Evolutionary conservation across 2,797 vertebrate genomes (phyloP), one percentile per base, ranked within the genome.

Genomic region (Acrocephalus scirpaceus): DNA sequence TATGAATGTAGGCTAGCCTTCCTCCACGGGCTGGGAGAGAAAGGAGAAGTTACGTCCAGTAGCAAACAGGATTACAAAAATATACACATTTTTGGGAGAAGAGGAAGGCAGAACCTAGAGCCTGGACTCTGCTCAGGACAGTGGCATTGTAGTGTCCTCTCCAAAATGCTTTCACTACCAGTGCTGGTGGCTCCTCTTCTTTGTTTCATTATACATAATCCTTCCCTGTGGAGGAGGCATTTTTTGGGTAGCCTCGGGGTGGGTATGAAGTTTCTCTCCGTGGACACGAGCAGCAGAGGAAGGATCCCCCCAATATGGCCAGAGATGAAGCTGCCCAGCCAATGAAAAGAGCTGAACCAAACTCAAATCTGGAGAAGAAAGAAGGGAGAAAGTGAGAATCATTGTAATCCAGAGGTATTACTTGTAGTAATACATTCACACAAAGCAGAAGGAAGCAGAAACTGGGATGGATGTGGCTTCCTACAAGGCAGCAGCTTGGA

Each of bases 271-370:
- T 97, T 96, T 98, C 96, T 93, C 95, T 98, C 70, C 91, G 96
- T 34, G 98, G 98, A 94, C 98, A 98, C 44, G 98, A 98, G 56
- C 98, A 98, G 91, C 98, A 98, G 62, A 99, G 98, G 92, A 99
- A 98, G 74, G 95, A 74, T 3, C 99, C 99, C 5, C 99, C 99
- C 13, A 98, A 88, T 20, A 98, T 87, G 42, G 97, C 98, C 94
- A 99, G 97, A 81, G 99, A 93, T 86, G 98, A 98, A 13, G 98
- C 99, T 15, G 97, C 98, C 98, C 98, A 99, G 83, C 99, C 99
- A 40, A 98, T 97, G 69, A 99, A 99, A 70, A 99, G 98, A 22
- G 99, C 99, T 3, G 97, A 98, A 38, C 99, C 99, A 80, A 99
- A 99, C 94, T 99, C 99, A 89, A 95, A 98, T 84, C 99, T 99